Evolutionary conservation across 2,888 invertebrate genomes (phyloP).

Genomic region (Aromia moschata): DNA sequence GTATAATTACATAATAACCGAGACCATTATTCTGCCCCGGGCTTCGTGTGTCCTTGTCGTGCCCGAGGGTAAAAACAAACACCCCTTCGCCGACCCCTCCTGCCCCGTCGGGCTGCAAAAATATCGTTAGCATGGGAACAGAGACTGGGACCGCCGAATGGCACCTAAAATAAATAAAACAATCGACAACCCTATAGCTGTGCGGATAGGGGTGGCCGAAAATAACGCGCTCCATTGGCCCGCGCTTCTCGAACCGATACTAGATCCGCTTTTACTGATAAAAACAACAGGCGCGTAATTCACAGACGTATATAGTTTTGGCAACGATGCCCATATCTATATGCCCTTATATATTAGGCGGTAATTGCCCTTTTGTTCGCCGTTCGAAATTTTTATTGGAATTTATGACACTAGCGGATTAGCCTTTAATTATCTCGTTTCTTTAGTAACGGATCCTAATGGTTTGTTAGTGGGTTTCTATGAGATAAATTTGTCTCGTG

Average conservation of each 20-base stretch:
- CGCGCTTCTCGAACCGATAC: conserved; percentile 21
- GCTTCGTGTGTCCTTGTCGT: conserved; percentile 31
- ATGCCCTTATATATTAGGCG: conserved; percentile 17
- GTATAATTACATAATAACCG: conserved; percentile 4
- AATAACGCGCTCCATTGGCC: conserved; percentile 17
- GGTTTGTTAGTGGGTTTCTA: no score
- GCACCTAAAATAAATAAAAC: conserved; percentile 27
- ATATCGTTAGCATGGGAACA: conserved; percentile 53
- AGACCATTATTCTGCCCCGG: conserved; percentile 9
- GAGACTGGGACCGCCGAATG: conserved; percentile 13
- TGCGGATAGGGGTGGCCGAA: conserved; percentile 19
- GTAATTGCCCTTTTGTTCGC: conserved; percentile 12
- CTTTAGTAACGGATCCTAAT: no score
- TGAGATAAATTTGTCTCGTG: not conserved
- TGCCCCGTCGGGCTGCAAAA: conserved; percentile 42
- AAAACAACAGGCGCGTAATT: conserved; percentile 14
- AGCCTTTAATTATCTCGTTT: no score
- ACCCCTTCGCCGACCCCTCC: conserved; percentile 41
- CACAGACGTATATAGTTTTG: conserved; percentile 18
- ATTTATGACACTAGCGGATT: conserved; percentile 6
- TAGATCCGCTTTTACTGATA: conserved; percentile 17
- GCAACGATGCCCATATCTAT: conserved; percentile 24
- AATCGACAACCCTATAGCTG: conserved; percentile 23
- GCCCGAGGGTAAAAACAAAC: conserved; percentile 46
- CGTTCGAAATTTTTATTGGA: conserved; percentile 10